Evolutionary conservation across 2,888 invertebrate genomes (phyloP), one percentile per base, ranked within the genome.

Genomic region (Morpho achilles): DNA sequence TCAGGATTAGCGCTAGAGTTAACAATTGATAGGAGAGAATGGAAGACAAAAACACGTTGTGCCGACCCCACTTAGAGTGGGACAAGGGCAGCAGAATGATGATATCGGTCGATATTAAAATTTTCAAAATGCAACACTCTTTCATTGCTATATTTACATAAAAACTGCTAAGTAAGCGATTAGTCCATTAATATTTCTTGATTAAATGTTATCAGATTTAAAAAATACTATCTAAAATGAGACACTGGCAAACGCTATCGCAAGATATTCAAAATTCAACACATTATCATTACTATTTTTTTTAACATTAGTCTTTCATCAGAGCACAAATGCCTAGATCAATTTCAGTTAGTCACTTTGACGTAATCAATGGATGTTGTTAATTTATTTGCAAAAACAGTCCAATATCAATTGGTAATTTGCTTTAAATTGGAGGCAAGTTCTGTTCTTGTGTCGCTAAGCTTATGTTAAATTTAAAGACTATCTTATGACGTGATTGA

Each of bases 301-400:
- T 67, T 62, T 45, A 54, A 62, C 71, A 72, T 69, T 68, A 69
- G 67, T 62, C 22, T 52, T 54, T 67, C 72, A 72, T 70, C 65
- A 55, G 64, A 70, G 71, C 71, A 72, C 72, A 56, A 59, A 58
- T 60, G 67, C 68, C 66, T 53, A 50, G 8, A 39, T 55, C 50
- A n/a, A 44, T 10, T 55, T 50, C 16, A 43, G 49, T 50, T 55
- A 16, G n/a, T 55, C 44, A 44, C 50, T 43, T 55, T 22, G 1
- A 48, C 1, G 48, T 6, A 48, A 23, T 23, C 22, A 8, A 7
- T 45, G 56, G 23, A 51, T 56, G 41, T 50, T 50, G 46, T 10
- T 10, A n/a, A 16, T 16, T 10, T 10, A 46, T 7, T 46, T 46
- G 7, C 16, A 6, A 46, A 46, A 46, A 16, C 3, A n/a, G 46